A percentile compares a stretch with the other conserved stretches of the same genome.
These are phyloP conservation scores for Blomia tropicalis DNA, from an alignment of 2,888 invertebrate genomes.

Conservation along the genomic window DNA sequence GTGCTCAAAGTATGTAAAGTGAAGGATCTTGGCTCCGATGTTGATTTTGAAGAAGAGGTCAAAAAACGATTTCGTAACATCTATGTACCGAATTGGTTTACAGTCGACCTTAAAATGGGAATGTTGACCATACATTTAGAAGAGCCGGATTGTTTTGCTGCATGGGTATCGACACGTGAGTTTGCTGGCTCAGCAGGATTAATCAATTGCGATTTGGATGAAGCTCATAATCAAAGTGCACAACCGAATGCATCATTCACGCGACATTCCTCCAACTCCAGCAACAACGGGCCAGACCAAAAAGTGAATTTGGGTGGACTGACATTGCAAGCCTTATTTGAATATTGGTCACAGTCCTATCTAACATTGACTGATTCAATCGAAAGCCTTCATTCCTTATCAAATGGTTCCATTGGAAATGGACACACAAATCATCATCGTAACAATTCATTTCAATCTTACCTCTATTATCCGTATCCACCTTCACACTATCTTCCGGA, in stretches of 20 bases:
- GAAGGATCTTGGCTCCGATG: slow-evolving; percentile 65
- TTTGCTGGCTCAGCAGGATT: slow-evolving; percentile 54
- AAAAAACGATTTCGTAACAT: slow-evolving; percentile 80
- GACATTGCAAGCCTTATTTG: slow-evolving; percentile 77
- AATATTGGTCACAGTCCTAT: slow-evolving; percentile 70
- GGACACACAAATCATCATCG: not conserved
- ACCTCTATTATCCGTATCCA: not conserved
- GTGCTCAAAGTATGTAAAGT: slow-evolving; percentile 70
- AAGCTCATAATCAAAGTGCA: slow-evolving; percentile 18
- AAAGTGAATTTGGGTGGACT: slow-evolving; percentile 80
- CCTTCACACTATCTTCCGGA: slow-evolving; percentile 23
- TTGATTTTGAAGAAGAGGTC: slow-evolving; percentile 80
- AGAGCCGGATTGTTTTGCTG: slow-evolving; percentile 91
- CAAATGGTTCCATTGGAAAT: not conserved
- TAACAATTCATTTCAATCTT: not conserved
- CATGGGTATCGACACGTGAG: slow-evolving; percentile 95
- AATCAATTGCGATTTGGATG: slow-evolving; percentile 5
- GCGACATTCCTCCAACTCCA: not conserved
- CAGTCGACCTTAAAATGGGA: slow-evolving; percentile 94
- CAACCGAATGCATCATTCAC: not conserved
- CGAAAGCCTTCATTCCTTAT: not conserved
- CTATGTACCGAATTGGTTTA: slow-evolving; percentile 97
- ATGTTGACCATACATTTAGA: slow-evolving; percentile 95
- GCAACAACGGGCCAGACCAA: slow-evolving; percentile 16
- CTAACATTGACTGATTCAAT: not conserved